Percentiles rank a stretch among this genome's conserved stretches.
These are phyloP conservation scores for Mobula birostris DNA, from an alignment of 2,113 vertebrate genomes.

Conservation along the genomic window DNA sequence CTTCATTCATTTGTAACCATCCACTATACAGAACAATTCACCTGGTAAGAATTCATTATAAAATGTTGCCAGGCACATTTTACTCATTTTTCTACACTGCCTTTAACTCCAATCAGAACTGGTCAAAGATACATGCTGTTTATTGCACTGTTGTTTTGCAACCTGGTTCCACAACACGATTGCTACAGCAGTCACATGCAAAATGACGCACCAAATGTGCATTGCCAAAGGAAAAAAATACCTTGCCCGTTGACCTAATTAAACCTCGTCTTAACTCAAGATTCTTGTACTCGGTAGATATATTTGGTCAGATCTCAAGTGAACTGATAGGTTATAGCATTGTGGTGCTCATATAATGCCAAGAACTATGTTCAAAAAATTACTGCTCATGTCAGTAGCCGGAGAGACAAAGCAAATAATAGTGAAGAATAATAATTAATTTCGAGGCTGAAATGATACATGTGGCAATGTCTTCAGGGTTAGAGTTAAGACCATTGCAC, in stretches of 20 bases:
- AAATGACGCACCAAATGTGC: no score
- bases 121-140: not conserved
- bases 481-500: no score
- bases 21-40: not conserved
- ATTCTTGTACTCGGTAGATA: not conserved
- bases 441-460: not conserved
- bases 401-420: not conserved
- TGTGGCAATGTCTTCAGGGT: no score
- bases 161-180: not conserved
- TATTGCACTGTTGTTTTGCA: not conserved
- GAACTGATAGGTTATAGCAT: not conserved
- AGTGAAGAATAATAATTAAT: not conserved
- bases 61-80: not conserved
- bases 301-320: not conserved
- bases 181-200: no score
- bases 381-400: not conserved
- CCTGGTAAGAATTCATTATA: not conserved
- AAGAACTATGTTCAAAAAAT: not conserved
- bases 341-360: not conserved
- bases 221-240: not conserved
- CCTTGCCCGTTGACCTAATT: not conserved
- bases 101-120: not conserved
- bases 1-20: not conserved
- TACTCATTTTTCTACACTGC: not conserved
- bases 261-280: not conserved